These are phyloP conservation scores for Xiphophorus birchmanni DNA, from an alignment of 2,797 vertebrate genomes.

Conservation along the genomic window DNA sequence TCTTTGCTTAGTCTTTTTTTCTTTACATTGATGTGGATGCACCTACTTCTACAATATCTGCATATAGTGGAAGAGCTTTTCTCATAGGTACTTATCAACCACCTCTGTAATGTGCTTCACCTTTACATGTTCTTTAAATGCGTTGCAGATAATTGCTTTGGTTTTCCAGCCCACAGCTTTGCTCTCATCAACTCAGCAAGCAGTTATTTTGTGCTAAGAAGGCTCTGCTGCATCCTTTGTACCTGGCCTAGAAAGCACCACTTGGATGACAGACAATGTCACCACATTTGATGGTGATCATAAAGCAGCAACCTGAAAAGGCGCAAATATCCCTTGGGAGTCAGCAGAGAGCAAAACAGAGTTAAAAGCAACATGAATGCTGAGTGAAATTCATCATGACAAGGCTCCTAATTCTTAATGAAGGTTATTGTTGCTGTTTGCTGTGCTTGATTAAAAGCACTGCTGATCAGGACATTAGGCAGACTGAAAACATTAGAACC, in stretches of 20 bases:
- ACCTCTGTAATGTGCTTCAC: slow-evolving; percentile 17
- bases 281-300: slow-evolving; percentile 11
- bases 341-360: slow-evolving; percentile 10
- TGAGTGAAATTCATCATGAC: slow-evolving; percentile 2
- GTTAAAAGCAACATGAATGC: slow-evolving; percentile 12
- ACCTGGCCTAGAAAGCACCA: neutral
- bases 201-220: slow-evolving; percentile 24
- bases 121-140: slow-evolving; percentile 17
- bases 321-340: neutral
- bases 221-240: neutral
- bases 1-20: neutral
- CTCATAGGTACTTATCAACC: slow-evolving; percentile 8
- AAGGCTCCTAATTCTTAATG: neutral
- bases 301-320: neutral
- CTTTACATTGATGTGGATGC: slow-evolving; percentile 3
- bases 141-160: slow-evolving; percentile 37
- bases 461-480: slow-evolving; percentile 2
- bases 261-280: slow-evolving; percentile 6
- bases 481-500: neutral
- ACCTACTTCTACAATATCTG: neutral
- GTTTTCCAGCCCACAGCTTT: slow-evolving; percentile 22
- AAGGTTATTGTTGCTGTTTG: slow-evolving; percentile 2
- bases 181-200: slow-evolving; percentile 29
- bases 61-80: neutral
- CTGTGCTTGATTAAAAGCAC: neutral